These are phyloP conservation scores for Lathronympha strigana DNA, from an alignment of 2,888 invertebrate genomes.

Conservation along the genomic window DNA sequence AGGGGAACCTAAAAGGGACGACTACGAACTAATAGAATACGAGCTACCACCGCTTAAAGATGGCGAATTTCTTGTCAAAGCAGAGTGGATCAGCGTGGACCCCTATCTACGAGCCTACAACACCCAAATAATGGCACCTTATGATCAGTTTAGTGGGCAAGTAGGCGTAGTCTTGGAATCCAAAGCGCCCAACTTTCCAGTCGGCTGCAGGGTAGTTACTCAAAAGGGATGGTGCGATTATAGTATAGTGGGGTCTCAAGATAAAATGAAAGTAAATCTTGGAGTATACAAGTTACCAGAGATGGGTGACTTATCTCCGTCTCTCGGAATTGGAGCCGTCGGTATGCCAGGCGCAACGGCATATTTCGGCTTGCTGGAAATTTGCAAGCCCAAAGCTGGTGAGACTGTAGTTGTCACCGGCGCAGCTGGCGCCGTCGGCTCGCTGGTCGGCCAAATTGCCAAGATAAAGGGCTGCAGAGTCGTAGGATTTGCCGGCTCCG, in stretches of 20 bases:
- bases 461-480: conserved; percentile 62
- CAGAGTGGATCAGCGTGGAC: conserved; percentile 61
- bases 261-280: conserved; percentile 37
- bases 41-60: conserved; percentile 82
- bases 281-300: conserved; percentile 75
- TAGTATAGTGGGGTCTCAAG: conserved; percentile 52
- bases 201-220: conserved; percentile 84
- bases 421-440: conserved; percentile 91
- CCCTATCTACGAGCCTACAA: conserved; percentile 56
- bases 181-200: conserved; percentile 84
- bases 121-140: conserved; percentile 48
- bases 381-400: conserved; percentile 87
- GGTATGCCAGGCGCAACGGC: conserved; percentile 90
- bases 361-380: conserved; percentile 87
- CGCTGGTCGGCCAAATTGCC: conserved; percentile 86
- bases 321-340: conserved; percentile 84
- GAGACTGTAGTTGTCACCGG: conserved; percentile 88
- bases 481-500: conserved; percentile 89
- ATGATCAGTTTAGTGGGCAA: conserved; percentile 60
- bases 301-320: conserved; percentile 70
- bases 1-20: conserved; percentile 82
- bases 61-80: conserved; percentile 71
- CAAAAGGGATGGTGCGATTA: conserved; percentile 88
- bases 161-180: conserved; percentile 83
- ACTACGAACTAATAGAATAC: conserved; percentile 85